Evolutionary conservation across 92 coral and sea anemone genomes (phyloP), one percentile per base, ranked within the genome.

Genomic region (Meandrina meandrites): DNA sequence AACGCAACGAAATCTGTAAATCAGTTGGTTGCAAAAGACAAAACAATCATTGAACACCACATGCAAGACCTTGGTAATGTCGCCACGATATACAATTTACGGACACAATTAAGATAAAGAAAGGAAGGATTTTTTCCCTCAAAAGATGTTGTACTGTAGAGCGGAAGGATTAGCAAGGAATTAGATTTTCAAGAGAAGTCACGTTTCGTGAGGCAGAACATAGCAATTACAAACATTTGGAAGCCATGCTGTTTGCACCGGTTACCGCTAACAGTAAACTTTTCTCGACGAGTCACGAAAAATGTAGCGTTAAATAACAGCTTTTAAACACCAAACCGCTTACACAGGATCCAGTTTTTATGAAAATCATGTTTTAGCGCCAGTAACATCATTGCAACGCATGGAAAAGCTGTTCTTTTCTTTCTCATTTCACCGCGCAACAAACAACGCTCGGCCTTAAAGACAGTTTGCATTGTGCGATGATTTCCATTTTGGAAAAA

Each of bases 241-340:
- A 50, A 53, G 75, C 82, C 88, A 77, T 85, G 88, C 88, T 85
- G 88, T 85, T 85, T n/a, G 54, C 36, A 85, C 88, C 88, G 88
- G 88, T 85, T 85, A 79, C 82, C 88, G 42, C 82, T 60, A 85
- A 85, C 88, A 76, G 88, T 85, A 85, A 85, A 85, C 88, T 58
- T 77, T 77, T 78, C 76, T 62, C 76, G 51, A 36, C 67, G 88
- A 75, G 88, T 85, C 88, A 85, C 88, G 88, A 70, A 85, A 85
- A 85, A 54, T 85, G 77, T 14, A 77, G 82, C 77, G 27, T 58
- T n/a, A 60, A 77, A 77, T 18, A 76, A 77, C 54, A 47, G 36
- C 69, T 72, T 77, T 80, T 35, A 60, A 77, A 45, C 73, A 27
- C 53, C 15, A 34, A 28, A 76, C 24, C 16, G 35, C 18, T 57